Percentiles rank a stretch among this genome's conserved stretches.
phyloP scores from a whole-genome alignment of 2,797 vertebrate species.

The Enteromius thamalakanensis region DNA sequence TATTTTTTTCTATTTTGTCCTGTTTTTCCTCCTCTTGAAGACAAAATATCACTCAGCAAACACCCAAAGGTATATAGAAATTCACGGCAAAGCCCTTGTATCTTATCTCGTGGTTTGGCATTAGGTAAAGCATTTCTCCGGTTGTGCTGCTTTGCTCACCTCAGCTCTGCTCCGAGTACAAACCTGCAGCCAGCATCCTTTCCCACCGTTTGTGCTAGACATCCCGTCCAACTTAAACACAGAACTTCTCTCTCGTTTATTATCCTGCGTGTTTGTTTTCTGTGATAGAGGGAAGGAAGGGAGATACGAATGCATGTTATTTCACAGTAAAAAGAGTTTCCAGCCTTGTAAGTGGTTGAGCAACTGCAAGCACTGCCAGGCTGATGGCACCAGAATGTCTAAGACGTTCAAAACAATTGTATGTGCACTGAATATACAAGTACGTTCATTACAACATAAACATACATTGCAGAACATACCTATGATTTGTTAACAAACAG shows the following conservation, averaged over 20 bases:
- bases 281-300: slow-evolving; percentile 10
- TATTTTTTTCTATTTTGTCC: slow-evolving; percentile 11
- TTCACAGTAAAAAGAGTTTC: slow-evolving; percentile 23
- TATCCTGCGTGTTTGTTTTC: slow-evolving; percentile 45
- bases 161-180: slow-evolving; percentile 17
- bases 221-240: slow-evolving; percentile 46
- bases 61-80: slow-evolving; percentile 20
- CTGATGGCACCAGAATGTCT: slow-evolving; percentile 10
- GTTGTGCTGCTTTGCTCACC: slow-evolving; percentile 21
- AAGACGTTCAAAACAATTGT: not conserved
- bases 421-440: not conserved
- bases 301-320: not conserved
- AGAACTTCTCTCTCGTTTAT: slow-evolving; percentile 43
- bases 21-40: slow-evolving; percentile 25
- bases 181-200: slow-evolving; percentile 39
- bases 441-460: not conserved
- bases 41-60: slow-evolving; percentile 29
- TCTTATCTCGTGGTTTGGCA: slow-evolving; percentile 48
- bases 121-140: slow-evolving; percentile 21
- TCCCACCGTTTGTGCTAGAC: slow-evolving; percentile 44
- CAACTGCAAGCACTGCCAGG: slow-evolving; percentile 12
- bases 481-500: not conserved
- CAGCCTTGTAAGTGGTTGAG: not conserved
- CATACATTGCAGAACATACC: not conserved
- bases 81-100: slow-evolving; percentile 24